These are phyloP conservation scores for Peromyscus aztecus DNA, from an alignment of 2,797 vertebrate species.

Conservation along the genomic window DNA sequence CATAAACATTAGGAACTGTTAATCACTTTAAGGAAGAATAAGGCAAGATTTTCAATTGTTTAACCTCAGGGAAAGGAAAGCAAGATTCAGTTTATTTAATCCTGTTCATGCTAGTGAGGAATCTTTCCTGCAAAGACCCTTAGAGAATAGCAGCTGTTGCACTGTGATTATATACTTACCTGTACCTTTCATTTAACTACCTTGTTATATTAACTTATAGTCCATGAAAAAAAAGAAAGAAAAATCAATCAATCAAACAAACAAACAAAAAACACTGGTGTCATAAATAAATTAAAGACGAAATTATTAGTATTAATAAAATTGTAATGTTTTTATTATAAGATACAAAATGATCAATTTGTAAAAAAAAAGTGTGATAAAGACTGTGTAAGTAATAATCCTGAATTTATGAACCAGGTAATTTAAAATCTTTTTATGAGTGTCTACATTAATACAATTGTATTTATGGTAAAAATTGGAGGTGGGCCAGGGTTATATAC, in stretches of 20 bases:
- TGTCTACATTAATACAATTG: background rate
- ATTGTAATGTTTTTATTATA: constrained; percentile 6
- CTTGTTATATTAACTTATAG: constrained; percentile 1
- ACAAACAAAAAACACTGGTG: background rate
- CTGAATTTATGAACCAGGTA: background rate
- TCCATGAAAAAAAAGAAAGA: background rate
- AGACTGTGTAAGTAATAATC: background rate
- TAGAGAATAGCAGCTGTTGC: background rate
- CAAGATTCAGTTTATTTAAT: background rate
- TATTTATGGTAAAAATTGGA: background rate
- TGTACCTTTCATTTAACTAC: background rate
- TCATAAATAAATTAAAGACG: background rate
- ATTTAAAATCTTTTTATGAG: background rate
- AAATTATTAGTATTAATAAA: constrained; percentile 36
- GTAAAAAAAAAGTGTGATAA: background rate
- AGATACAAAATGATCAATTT: constrained; percentile 11
- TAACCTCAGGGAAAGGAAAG: background rate
- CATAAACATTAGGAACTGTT: background rate
- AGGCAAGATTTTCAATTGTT: background rate
- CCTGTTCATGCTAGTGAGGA: background rate
- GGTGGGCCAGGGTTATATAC: background rate
- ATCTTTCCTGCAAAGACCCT: background rate
- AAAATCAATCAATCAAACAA: too few species aligned
- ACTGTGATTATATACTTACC: fast-evolving
- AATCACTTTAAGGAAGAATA: background rate